A percentile compares a stretch with the other conserved stretches of the same genome.
These are phyloP conservation scores for Lepidochrysops patricia DNA, from an alignment of 2,888 invertebrate species.

Conservation along the genomic window DNA sequence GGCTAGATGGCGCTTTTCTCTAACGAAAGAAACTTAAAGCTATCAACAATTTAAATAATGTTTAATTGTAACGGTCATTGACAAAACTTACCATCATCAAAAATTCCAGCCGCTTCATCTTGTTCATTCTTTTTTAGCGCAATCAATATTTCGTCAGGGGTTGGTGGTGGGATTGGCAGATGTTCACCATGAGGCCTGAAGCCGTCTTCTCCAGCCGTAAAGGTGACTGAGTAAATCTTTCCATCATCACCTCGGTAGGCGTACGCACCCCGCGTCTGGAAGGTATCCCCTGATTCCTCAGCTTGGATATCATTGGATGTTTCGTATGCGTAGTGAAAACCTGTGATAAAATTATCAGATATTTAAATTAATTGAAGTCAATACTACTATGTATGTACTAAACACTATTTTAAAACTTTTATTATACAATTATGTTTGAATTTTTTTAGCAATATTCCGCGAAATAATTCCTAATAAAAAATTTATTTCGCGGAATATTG, in stretches of 20 bases:
- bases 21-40: neutral
- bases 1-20: neutral
- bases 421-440: no score
- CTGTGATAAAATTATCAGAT: no score
- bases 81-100: slow-evolving; percentile 58
- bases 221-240: slow-evolving; percentile 63
- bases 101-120: slow-evolving; percentile 70
- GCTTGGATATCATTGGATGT: slow-evolving; percentile 59
- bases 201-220: slow-evolving; percentile 73
- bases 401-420: no score
- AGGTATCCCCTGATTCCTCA: slow-evolving; percentile 46
- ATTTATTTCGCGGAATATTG: no score
- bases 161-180: slow-evolving; percentile 73
- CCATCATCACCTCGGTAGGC: slow-evolving; percentile 76
- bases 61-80: no score
- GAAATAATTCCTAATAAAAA: no score
- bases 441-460: no score
- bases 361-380: no score
- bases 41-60: no score
- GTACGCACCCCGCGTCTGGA: slow-evolving; percentile 63
- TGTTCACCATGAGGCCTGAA: slow-evolving; percentile 72
- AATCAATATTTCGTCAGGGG: slow-evolving; percentile 69
- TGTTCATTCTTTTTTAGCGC: slow-evolving; percentile 64
- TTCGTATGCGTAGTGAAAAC: slow-evolving; percentile 53
- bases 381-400: no score